Conservation (phyloP, 1,140 invertebrate genomes). For the Cecropterus lyciades region DNA sequence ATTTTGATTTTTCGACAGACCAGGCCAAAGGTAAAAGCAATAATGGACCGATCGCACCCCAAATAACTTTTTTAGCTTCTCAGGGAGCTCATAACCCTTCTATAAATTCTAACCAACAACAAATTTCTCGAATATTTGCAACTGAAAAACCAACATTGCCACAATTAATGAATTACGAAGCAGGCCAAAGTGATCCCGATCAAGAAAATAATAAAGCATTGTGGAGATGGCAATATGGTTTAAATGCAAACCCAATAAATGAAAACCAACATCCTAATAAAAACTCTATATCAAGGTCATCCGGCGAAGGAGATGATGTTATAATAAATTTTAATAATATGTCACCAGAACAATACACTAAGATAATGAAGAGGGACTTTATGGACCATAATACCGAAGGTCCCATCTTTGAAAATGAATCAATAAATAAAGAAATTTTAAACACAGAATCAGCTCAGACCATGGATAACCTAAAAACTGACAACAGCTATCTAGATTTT, state of each 20-base stretch:
- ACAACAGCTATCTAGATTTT: slow-evolving; percentile 12
- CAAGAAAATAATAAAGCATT: slow-evolving; percentile 67
- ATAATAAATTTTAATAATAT: slow-evolving; percentile 77
- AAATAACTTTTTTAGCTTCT: slow-evolving; percentile 78
- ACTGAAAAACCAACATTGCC: slow-evolving; percentile 64
- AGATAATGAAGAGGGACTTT: slow-evolving; percentile 52
- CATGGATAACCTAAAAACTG: slow-evolving; percentile 5
- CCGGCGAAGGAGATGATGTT: slow-evolving; percentile 65
- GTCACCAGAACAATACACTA: slow-evolving; percentile 70
- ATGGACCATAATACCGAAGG: slow-evolving; percentile 24
- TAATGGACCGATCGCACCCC: slow-evolving; percentile 65
- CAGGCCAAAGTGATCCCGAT: slow-evolving; percentile 55
- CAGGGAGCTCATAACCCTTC: slow-evolving; percentile 74
- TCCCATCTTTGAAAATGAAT: slow-evolving; percentile 7
- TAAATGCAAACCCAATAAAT: slow-evolving; percentile 55
- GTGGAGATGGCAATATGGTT: slow-evolving; percentile 76
- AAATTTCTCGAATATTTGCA: slow-evolving; percentile 53
- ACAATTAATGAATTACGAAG: slow-evolving; percentile 74
- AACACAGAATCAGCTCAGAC: slow-evolving; percentile 19
- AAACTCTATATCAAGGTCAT: slow-evolving; percentile 76
- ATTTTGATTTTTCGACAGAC: slow-evolving; percentile 54
- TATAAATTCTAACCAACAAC: slow-evolving; percentile 45
- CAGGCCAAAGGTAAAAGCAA: slow-evolving; percentile 58
- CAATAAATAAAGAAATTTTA: slow-evolving; percentile 31
- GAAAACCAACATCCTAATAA: slow-evolving; percentile 56